Base-by-base conservation (phyloP, 2,797 vertebrate genomes). In the Melanitta fusca region DNA sequence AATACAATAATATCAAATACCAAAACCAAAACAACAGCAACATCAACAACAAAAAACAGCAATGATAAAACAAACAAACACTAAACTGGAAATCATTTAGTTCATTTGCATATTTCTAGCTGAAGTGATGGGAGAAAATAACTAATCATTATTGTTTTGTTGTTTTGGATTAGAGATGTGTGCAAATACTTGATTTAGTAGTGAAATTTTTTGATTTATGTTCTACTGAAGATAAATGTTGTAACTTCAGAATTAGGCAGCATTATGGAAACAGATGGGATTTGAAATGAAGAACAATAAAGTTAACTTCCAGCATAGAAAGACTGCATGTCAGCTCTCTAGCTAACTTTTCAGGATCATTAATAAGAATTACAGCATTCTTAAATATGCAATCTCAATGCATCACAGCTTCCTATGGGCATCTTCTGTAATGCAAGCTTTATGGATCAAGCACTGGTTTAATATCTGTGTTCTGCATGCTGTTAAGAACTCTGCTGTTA, bases 261-360 rank as follows among this genome's bases (percentile, higher is more conserved):
- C 62, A 83, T 90, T 95, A 94, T 89, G 45, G 73, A 97, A 97
- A 95, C 96, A 97, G 97, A 97, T 96, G 97, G 96, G 88, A 83
- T 95, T 94, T 95, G 78, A 97, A 97, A 97, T 97, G 87, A 97
- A 79, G 88, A 96, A 90, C 95, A 96, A 96, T 96, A 96, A 96
- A 97, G 78, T 93, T 96, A 94, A 96, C 82, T 95, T 97, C 89
- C 96, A 95, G 62, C 92, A 91, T 71, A 82, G 92, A 94, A 96
- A 92, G 89, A 69, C 92, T 96, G 71, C 78, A 66, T 94, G 88
- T 83, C 45, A 85, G 65, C 83, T 96, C 72, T 93, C 84, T 60
- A 88, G 71, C 71, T 93, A 96, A 96, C 68, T 93, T 92, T 91
- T 87, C 75, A 85, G 21, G 45, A 80, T 87, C 86, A 74, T 96